Evolutionary conservation across 2,113 vertebrate genomes (phyloP), one percentile per base, ranked within the genome.

Genomic region (Brachypteracias leptosomus): DNA sequence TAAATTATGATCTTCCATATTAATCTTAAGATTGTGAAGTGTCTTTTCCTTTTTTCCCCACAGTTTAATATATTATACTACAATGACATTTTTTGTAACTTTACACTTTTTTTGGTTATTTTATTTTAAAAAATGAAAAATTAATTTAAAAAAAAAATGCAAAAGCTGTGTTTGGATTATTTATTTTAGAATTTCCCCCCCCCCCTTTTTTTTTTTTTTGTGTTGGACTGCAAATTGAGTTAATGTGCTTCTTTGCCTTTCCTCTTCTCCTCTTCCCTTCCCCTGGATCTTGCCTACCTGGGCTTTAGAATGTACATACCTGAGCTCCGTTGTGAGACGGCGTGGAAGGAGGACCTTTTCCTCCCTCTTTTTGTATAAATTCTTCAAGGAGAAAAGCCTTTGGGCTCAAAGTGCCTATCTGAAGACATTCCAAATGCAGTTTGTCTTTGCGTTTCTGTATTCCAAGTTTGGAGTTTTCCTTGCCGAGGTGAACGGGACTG

Each of bases 1-100:
- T 99, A 99, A 99, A 99, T 99, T 99, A 99, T 99, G 99, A 99
- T 99, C 99, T 99, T 99, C 99, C 98, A 98, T 99, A 99, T 99
- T 99, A 99, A 99, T 99, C 99, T 99, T 99, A 99, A 99, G 99
- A 99, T 99, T 99, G 99, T 99, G 99, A 99, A 99, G 99, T 99
- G 98, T 98, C 98, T 98, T 99, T 97, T 99, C 98, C 95, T 95
- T 98, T 98, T 98, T 98, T 94, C 93, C 91, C 97, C 99, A 99
- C 99, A 99, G 99, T 99, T 99, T 99, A 99, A 99, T 99, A 99
- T 99, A 99, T 99, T 99, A 99, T 99, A 99, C 99, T 99, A 99
- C 99, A 99, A 99, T 99, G 98, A 99, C 98, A 99, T 98, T 98
- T 98, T 98, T 99, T 99, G 99, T 99, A 99, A 99, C 99, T 97